phyloP scores from a whole-genome alignment of 2,888 invertebrate species.

The Cheilosia grossa region DNA sequence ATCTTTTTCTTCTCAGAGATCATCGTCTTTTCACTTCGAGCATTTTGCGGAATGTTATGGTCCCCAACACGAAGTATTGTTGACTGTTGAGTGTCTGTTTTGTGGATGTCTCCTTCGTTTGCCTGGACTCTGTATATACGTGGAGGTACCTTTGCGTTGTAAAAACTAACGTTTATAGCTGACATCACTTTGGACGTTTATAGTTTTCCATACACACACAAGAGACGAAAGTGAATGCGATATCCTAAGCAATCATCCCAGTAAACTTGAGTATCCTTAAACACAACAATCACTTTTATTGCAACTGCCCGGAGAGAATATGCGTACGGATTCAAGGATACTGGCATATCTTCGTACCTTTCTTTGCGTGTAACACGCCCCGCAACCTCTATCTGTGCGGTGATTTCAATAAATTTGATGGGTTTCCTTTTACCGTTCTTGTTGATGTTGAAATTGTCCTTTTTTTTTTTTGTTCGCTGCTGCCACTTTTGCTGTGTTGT shows the following conservation, averaged over 20 bases:
- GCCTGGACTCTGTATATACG: background rate
- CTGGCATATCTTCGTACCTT: conserved; percentile 7
- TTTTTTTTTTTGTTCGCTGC: conserved; percentile 3
- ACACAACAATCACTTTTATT: conserved; percentile 74
- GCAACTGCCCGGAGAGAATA: conserved; percentile 65
- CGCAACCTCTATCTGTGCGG: conserved; percentile 72
- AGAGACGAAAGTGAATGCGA: conserved; percentile 48
- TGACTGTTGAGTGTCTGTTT: conserved; percentile 10
- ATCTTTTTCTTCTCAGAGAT: conserved; percentile 5
- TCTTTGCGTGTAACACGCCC: conserved; percentile 25
- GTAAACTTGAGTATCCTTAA: conserved; percentile 71
- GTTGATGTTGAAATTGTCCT: conserved; percentile 65
- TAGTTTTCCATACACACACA: conserved; percentile 46
- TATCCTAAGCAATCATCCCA: conserved; percentile 69
- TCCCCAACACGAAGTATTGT: conserved; percentile 20
- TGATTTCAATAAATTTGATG: conserved; percentile 83
- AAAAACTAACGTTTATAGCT: conserved; percentile 70
- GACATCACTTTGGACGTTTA: conserved; percentile 69
- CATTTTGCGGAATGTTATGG: conserved; percentile 53
- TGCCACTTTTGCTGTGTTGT: background rate
- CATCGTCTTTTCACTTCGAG: conserved; percentile 23
- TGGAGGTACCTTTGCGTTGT: conserved; percentile 47
- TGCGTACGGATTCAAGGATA: conserved; percentile 41
- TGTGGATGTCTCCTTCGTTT: conserved; percentile 16
- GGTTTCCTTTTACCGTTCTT: conserved; percentile 81